Evolutionary conservation across 2,797 vertebrate genomes (phyloP).

Genomic region (Myoxocephalus aenaeus): DNA sequence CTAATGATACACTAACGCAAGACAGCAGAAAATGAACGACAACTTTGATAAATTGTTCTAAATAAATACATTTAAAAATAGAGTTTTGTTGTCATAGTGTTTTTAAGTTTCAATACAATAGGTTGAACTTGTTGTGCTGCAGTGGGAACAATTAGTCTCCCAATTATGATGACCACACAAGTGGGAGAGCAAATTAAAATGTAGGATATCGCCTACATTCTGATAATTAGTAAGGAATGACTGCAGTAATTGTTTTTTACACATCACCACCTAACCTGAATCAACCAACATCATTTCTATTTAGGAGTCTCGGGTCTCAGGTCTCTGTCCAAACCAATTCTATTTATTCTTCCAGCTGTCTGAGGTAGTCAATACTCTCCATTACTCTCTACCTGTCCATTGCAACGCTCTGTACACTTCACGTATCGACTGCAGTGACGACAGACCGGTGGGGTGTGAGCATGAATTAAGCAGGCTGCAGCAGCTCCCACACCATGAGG

Average conservation of each 20-base stretch:
- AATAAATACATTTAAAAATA: too few relatives aligned
- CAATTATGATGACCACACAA: slow-evolving; percentile 15
- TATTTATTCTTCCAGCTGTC: slow-evolving; percentile 21
- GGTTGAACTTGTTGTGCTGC: slow-evolving; percentile 2
- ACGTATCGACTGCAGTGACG: slow-evolving; percentile 49
- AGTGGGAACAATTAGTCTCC: slow-evolving; percentile 25
- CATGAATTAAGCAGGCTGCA: slow-evolving; percentile 73
- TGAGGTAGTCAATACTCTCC: slow-evolving; percentile 42
- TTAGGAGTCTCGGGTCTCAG: slow-evolving; percentile 29
- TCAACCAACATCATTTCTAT: slow-evolving; percentile 36
- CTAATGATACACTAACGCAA: neutral
- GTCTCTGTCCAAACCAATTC: slow-evolving; percentile 45
- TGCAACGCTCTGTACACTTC: slow-evolving; percentile 31
- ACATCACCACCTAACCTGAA: slow-evolving; percentile 41
- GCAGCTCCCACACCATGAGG: slow-evolving; percentile 29
- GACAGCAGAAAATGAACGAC: neutral
- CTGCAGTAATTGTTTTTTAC: slow-evolving; percentile 53
- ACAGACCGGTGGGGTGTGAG: slow-evolving; percentile 58
- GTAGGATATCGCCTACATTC: slow-evolving; percentile 9
- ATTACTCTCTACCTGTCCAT: slow-evolving; percentile 46
- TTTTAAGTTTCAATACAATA: slow-evolving; percentile 14
- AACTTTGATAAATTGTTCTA: neutral
- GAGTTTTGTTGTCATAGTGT: neutral
- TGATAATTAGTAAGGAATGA: slow-evolving; percentile 41
- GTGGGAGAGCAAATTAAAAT: slow-evolving; percentile 23